phyloP scores from a whole-genome alignment of 2,113 vertebrate species.

The Hemiscyllium ocellatum region DNA sequence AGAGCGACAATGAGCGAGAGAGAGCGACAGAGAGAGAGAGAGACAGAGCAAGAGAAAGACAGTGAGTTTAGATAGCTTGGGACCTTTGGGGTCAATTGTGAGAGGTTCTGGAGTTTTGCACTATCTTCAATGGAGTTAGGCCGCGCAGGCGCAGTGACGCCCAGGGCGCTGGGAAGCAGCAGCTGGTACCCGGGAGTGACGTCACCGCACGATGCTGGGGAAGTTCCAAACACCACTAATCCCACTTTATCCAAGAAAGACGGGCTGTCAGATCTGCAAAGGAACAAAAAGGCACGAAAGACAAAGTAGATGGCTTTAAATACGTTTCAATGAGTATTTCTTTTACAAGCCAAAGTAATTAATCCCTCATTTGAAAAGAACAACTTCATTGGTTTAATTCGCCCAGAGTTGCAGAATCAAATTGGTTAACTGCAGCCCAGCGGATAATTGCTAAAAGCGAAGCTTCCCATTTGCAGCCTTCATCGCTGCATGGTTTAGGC shows the following conservation, averaged over 20 bases:
- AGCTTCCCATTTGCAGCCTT: slow-evolving; percentile 42
- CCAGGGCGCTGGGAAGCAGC: slow-evolving; percentile 58
- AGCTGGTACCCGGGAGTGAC: slow-evolving; percentile 50
- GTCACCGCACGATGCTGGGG: slow-evolving; percentile 34
- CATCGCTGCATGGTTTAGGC: slow-evolving; percentile 41
- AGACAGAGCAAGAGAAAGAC: too few species aligned
- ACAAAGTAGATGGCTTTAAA: slow-evolving; percentile 50
- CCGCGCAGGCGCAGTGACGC: not conserved
- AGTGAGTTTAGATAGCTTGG: not conserved
- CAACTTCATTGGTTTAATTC: slow-evolving; percentile 42
- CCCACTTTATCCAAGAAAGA: slow-evolving; percentile 77
- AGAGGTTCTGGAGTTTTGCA: not conserved
- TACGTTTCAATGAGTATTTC: slow-evolving; percentile 53
- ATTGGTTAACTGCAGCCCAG: slow-evolving; percentile 43
- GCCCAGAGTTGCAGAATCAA: slow-evolving; percentile 45
- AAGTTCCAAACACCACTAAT: slow-evolving; percentile 50
- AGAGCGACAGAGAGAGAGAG: too few species aligned
- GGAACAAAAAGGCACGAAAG: slow-evolving; percentile 40
- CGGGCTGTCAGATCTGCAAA: slow-evolving; percentile 69
- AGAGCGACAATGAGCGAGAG: too few species aligned
- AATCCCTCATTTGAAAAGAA: slow-evolving; percentile 41
- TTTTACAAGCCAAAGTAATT: slow-evolving; percentile 46
- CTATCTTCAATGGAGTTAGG: not conserved
- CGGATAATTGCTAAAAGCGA: slow-evolving; percentile 39
- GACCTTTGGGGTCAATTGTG: not conserved